These are phyloP conservation scores for Genyomyrus donnyi DNA, from an alignment of 2,113 vertebrate genomes.

Conservation along the genomic window DNA sequence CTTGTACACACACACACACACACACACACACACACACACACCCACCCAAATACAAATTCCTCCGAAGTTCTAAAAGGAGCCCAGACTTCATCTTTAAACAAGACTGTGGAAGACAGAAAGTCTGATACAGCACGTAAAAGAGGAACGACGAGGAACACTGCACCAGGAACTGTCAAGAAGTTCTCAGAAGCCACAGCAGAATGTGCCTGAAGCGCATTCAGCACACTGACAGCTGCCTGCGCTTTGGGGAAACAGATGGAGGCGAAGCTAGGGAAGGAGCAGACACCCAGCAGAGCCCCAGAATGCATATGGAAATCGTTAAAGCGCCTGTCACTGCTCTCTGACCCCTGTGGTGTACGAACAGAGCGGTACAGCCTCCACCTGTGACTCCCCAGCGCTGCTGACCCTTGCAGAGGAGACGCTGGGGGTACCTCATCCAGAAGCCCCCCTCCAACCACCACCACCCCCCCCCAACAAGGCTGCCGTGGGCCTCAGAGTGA, in stretches of 20 bases:
- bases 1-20: background rate
- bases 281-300: background rate
- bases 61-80: background rate
- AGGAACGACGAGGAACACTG: background rate
- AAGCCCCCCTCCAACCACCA: background rate
- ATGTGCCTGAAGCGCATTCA: constrained; percentile 45
- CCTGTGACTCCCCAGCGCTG: background rate
- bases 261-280: background rate
- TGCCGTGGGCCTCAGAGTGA: background rate
- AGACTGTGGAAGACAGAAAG: background rate
- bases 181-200: constrained; percentile 18
- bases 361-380: background rate
- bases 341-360: background rate
- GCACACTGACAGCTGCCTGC: background rate
- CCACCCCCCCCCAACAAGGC: background rate
- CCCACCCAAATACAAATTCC: background rate
- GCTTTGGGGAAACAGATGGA: constrained; percentile 40
- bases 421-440: background rate
- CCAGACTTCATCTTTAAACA: background rate
- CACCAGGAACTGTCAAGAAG: background rate
- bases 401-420: constrained; percentile 24
- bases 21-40: background rate
- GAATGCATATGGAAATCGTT: constrained; percentile 4
- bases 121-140: background rate
- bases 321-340: background rate